Evolutionary conservation across 1,140 invertebrate genomes (phyloP), one percentile per base, ranked within the genome.

Genomic region (Cyclargus thomasi): DNA sequence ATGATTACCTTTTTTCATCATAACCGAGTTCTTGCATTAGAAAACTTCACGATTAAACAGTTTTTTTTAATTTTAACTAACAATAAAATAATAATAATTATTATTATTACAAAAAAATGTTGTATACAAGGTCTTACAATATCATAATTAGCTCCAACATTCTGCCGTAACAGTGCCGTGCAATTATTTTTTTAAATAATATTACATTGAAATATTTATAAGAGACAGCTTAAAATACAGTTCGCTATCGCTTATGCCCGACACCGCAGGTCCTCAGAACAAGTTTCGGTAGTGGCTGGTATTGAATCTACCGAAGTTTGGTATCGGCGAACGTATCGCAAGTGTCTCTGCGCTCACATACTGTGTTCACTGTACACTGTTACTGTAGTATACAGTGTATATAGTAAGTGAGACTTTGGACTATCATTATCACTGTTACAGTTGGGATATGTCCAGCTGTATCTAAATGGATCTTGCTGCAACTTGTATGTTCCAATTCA

Each of bases 251-350:
- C 68, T 69, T 64, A 36, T 69, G 5, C 8, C 70, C 76, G 73
- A 70, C 21, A 70, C 73, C 71, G 71, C 14, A 66, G 59, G 59
- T 35, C 63, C 57, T 53, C 67, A 55, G 67, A 69, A 75, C 65
- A 81, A 83, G 74, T 86, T 86, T 81, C 63, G 77, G 74, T 67
- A 64, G 71, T 74, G 67, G 67, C 72, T 78, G 71, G 82, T 82
- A 86, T 86, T 86, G 83, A 82, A 83, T 82, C 77, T 81, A 75
- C 64, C 70, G 70, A 83, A 83, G 68, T 74, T 76, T 73, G 74
- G 55, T 76, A 75, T 76, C 74, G 69, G 63, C 71, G 35, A 65
- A 66, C 68, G 67, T 76, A 78, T 76, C n/a, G 63, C 53, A 63
- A 63, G 55, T 62, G 72, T 71, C 72, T 73, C 67, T 65, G 67